phyloP scores from a whole-genome alignment of 2,797 vertebrate species.

The Avahi laniger region DNA sequence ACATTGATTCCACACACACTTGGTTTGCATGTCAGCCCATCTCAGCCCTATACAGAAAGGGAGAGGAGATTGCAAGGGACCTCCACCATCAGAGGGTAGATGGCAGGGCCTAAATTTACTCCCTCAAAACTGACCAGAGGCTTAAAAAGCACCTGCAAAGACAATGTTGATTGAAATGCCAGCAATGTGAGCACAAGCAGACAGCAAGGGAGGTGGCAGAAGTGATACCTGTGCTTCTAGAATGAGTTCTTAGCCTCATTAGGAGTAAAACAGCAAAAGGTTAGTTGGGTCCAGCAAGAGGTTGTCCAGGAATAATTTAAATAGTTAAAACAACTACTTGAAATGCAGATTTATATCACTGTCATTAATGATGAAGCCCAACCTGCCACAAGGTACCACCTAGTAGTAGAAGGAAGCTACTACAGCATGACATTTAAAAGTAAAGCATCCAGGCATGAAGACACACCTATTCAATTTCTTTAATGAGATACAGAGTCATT shows the following conservation, averaged over 20 bases:
- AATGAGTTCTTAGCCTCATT: not conserved
- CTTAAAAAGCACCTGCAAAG: not conserved
- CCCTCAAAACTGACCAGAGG: not conserved
- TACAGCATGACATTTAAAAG: not conserved
- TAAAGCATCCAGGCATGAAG: not conserved
- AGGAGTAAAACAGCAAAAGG: not conserved
- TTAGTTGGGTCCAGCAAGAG: not conserved
- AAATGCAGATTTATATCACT: constrained; percentile 4
- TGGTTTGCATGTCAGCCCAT: not conserved
- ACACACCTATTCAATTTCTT: not conserved
- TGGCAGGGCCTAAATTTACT: not conserved
- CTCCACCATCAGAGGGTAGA: not conserved
- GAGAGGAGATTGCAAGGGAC: not conserved
- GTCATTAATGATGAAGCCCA: not conserved
- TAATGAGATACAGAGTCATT: not conserved
- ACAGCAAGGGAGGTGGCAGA: not conserved
- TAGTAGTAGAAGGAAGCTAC: not conserved
- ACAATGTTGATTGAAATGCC: not conserved
- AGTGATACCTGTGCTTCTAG: not conserved
- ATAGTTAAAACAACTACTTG: not conserved
- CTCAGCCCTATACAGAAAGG: not conserved
- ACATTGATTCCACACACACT: not conserved
- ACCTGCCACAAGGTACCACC: not conserved
- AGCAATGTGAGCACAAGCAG: not conserved
- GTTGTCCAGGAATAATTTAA: not conserved